A percentile compares a stretch with the other conserved stretches of the same genome.
Conservation (phyloP, 2,888 invertebrate species). For the Tineola bisselliella region DNA sequence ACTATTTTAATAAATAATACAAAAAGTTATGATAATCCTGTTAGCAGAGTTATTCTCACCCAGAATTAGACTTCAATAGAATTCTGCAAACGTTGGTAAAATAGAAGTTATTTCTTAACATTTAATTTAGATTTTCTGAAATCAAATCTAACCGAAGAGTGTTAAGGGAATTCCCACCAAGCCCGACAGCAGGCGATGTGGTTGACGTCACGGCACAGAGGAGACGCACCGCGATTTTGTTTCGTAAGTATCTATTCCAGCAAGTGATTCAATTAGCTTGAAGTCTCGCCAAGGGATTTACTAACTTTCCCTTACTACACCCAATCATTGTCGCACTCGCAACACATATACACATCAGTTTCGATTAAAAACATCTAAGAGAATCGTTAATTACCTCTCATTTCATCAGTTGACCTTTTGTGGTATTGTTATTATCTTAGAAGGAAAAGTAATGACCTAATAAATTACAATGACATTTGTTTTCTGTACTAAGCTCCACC, state of each 20-base stretch:
- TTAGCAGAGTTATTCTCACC: too few relatives aligned
- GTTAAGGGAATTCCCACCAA: background rate
- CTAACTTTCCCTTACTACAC: background rate
- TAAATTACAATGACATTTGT: slow-evolving; percentile 68
- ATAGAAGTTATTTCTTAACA: background rate
- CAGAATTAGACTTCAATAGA: too few relatives aligned
- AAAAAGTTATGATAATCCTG: too few relatives aligned
- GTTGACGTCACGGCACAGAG: slow-evolving; percentile 4
- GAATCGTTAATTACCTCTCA: background rate
- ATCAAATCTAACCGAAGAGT: background rate
- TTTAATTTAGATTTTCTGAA: background rate
- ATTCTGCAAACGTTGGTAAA: too few relatives aligned
- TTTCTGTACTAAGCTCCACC: slow-evolving; percentile 66
- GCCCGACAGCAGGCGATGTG: background rate
- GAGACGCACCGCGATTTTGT: background rate
- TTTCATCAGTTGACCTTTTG: background rate
- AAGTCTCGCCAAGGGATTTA: slow-evolving; percentile 1
- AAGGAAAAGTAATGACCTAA: slow-evolving; percentile 41
- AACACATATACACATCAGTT: background rate
- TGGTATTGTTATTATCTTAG: background rate
- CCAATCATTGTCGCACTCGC: background rate
- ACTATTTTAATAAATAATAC: too few relatives aligned
- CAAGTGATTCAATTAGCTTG: slow-evolving; percentile 4
- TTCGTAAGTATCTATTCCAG: background rate
- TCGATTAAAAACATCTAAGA: background rate